Conservation (phyloP, 2,113 vertebrate species). For the Ellobius talpinus region DNA sequence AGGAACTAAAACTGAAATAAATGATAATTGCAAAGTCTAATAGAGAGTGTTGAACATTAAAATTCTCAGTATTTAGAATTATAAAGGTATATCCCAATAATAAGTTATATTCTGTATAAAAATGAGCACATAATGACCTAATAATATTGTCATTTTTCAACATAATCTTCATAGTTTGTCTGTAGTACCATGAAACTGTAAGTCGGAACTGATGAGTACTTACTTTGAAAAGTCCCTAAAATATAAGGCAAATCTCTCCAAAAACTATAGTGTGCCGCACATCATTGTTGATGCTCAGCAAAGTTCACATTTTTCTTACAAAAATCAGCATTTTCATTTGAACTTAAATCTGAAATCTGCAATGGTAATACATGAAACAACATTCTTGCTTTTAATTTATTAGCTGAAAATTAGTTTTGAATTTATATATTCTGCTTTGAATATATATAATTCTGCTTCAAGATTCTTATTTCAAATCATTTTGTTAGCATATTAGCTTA, state of each 20-base stretch:
- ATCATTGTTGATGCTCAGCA: background rate
- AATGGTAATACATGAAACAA: slow-evolving; percentile 54
- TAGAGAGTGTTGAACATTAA: background rate
- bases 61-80: background rate
- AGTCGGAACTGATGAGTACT: slow-evolving; percentile 59
- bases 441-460: slow-evolving; percentile 25
- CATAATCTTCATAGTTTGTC: background rate
- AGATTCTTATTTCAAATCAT: slow-evolving; percentile 73
- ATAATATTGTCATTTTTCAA: background rate
- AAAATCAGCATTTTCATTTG: slow-evolving; percentile 35
- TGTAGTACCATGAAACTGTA: slow-evolving; percentile 52
- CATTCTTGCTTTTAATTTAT: background rate
- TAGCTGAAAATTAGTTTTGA: slow-evolving; percentile 44
- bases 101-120: background rate
- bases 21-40: background rate
- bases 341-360: background rate
- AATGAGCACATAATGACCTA: background rate
- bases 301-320: slow-evolving; percentile 21
- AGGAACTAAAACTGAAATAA: slow-evolving; percentile 26
- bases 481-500: slow-evolving; percentile 59
- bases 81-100: background rate
- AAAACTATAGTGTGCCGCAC: background rate
- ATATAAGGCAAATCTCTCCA: background rate
- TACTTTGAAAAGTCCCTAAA: slow-evolving; percentile 38
- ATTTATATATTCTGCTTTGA: background rate